Percentiles rank a stretch among this genome's conserved stretches.
These are phyloP conservation scores for Mormyrops boulengeri DNA, from an alignment of 2,797 vertebrate species.

Conservation along the genomic window DNA sequence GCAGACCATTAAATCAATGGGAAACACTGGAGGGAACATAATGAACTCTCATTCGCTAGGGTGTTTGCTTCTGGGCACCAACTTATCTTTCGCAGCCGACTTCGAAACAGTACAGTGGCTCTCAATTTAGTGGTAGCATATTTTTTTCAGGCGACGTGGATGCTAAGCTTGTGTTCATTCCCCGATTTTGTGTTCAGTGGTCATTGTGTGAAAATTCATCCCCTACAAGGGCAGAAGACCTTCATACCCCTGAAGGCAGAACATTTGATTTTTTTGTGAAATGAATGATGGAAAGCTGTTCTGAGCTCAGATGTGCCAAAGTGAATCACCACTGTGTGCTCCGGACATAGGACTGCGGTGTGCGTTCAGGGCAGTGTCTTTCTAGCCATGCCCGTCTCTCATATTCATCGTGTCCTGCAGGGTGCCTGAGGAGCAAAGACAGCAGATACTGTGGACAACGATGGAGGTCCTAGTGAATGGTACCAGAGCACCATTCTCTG, in stretches of 20 bases:
- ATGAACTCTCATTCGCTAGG: slow-evolving; percentile 11
- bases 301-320: not conserved
- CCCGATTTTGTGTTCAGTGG: not conserved
- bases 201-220: not conserved
- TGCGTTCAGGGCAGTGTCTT: not conserved
- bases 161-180: not conserved
- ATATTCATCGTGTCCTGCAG: not conserved
- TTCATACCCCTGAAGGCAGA: not conserved
- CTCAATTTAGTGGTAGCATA: not conserved
- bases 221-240: not conserved
- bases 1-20: slow-evolving; percentile 25
- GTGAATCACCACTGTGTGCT: slow-evolving; percentile 6
- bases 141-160: not conserved
- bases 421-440: not conserved
- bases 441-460: not conserved
- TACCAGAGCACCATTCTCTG: not conserved
- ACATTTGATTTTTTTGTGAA: not conserved
- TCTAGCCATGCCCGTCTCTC: not conserved
- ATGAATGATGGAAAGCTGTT: not conserved
- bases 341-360: not conserved
- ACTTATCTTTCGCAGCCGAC: not conserved
- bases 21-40: slow-evolving; percentile 21
- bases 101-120: not conserved
- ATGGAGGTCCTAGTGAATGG: slow-evolving; percentile 26
- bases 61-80: not conserved